Evolutionary conservation across 2,888 invertebrate genomes (phyloP).

Genomic region (Caenorhabditis doughertyi): DNA sequence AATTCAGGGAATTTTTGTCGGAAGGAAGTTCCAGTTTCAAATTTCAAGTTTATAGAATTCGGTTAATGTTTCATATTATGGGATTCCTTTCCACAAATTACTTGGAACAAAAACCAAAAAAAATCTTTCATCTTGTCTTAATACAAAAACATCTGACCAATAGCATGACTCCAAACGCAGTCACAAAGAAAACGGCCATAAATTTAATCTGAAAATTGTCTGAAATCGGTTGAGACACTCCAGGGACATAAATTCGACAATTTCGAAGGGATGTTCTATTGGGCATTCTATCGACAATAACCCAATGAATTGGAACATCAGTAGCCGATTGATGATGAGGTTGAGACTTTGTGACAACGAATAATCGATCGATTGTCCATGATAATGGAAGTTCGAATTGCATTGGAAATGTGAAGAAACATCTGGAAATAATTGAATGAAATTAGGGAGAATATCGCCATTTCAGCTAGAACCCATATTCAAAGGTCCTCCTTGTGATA

Average conservation of each 20-base stretch:
- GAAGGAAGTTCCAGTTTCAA: too few species aligned
- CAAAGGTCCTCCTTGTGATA: too few species aligned
- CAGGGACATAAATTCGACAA: slow-evolving; percentile 50
- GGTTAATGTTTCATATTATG: too few species aligned
- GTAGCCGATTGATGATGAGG: slow-evolving; percentile 58
- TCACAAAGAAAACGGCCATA: slow-evolving; percentile 37
- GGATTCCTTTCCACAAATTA: too few species aligned
- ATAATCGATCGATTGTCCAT: slow-evolving; percentile 55
- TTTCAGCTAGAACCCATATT: too few species aligned
- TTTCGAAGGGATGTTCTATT: slow-evolving; percentile 39
- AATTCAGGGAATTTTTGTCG: too few species aligned
- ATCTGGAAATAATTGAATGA: too few species aligned
- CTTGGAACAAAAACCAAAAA: too few species aligned
- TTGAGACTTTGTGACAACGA: slow-evolving; percentile 58
- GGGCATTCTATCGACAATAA: slow-evolving; percentile 62
- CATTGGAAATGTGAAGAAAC: slow-evolving; percentile 62
- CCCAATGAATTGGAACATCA: slow-evolving; percentile 63
- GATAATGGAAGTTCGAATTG: slow-evolving; percentile 64
- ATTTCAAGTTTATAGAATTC: too few species aligned
- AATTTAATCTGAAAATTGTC: slow-evolving; percentile 58
- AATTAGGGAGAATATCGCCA: too few species aligned
- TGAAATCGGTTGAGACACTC: slow-evolving; percentile 31
- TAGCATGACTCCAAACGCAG: slow-evolving; percentile 52
- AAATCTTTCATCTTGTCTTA: slow-evolving; percentile 29
- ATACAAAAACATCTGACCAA: slow-evolving; percentile 57